These are phyloP conservation scores for Perodicticus potto DNA, from an alignment of 2,797 vertebrate genomes.

Conservation along the genomic window DNA sequence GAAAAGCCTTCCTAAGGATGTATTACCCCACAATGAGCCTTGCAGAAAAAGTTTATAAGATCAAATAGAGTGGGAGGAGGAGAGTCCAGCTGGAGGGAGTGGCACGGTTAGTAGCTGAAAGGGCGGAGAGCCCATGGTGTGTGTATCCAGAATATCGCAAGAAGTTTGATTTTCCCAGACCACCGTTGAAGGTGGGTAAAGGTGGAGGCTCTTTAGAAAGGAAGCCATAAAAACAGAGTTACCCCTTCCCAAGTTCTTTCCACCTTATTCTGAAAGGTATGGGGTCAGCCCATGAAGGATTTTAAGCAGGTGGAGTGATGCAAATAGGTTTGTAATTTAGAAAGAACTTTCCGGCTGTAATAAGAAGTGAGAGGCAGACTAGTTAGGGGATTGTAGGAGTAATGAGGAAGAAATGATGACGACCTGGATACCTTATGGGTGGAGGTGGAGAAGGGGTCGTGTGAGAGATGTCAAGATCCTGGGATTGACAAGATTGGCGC, in stretches of 20 bases:
- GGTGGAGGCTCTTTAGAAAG: background rate
- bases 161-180: background rate
- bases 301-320: background rate
- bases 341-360: background rate
- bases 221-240: background rate
- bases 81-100: background rate
- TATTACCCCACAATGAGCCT: background rate
- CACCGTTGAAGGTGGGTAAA: background rate
- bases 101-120: background rate
- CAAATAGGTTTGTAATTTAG: background rate
- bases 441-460: background rate
- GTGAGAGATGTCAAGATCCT: background rate
- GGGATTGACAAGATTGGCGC: background rate
- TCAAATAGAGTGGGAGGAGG: background rate
- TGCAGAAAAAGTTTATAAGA: background rate
- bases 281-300: background rate
- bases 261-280: constrained; percentile 10
- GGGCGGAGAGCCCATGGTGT: background rate
- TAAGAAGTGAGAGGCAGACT: background rate
- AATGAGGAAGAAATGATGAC: background rate
- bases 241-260: background rate
- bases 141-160: background rate
- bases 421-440: background rate
- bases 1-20: background rate
- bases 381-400: background rate